These are phyloP conservation scores for Proterorhinus semilunaris DNA, from an alignment of 2,113 vertebrate species.

Conservation along the genomic window DNA sequence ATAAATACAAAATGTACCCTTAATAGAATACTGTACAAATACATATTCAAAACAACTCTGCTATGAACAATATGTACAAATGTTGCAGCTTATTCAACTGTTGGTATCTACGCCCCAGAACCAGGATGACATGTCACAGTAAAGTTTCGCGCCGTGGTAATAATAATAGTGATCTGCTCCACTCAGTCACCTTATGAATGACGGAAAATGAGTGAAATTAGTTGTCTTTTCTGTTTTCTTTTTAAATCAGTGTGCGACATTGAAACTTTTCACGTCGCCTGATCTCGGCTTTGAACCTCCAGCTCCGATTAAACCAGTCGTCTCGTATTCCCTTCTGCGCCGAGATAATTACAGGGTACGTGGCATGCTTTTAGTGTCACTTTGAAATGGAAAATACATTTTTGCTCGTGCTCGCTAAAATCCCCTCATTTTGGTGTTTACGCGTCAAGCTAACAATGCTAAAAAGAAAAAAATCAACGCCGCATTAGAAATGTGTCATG, in stretches of 20 bases:
- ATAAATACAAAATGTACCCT: slow-evolving; percentile 42
- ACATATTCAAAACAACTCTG: slow-evolving; percentile 1
- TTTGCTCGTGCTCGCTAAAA: slow-evolving; percentile 7
- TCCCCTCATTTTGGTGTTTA: background rate
- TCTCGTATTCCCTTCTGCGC: background rate
- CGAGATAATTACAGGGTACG: background rate
- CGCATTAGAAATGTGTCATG: background rate
- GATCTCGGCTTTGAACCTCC: background rate
- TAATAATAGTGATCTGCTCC: slow-evolving; percentile 40
- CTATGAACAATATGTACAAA: slow-evolving; percentile 41
- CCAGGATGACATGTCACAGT: background rate
- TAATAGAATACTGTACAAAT: slow-evolving; percentile 48
- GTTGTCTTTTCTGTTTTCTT: slow-evolving; percentile 5
- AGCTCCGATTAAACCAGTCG: slow-evolving; percentile 6
- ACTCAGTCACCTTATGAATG: slow-evolving; percentile 30
- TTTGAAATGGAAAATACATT: background rate
- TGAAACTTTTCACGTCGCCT: background rate
- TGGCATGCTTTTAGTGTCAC: slow-evolving; percentile 10
- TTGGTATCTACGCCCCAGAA: background rate
- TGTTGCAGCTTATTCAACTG: background rate
- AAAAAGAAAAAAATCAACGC: background rate
- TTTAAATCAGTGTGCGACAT: slow-evolving; percentile 9
- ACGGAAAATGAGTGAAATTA: slow-evolving; percentile 29
- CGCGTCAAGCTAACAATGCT: background rate
- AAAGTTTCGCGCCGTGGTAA: background rate